Base-by-base conservation (phyloP, 1,140 invertebrate species). In the Lethocerus indicus region DNA sequence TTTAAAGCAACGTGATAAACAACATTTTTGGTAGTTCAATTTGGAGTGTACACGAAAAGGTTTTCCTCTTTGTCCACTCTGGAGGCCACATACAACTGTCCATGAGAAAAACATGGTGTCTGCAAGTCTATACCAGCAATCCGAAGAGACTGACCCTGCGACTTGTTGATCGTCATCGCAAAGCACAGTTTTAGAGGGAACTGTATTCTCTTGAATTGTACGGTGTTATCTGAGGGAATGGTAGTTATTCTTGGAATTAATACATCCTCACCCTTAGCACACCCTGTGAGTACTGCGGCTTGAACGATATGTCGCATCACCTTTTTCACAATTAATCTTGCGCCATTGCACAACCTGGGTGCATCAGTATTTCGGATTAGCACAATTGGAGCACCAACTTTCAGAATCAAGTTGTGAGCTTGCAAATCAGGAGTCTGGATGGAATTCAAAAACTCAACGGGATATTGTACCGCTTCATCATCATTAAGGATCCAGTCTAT, bases 101-200 rank as follows among this genome's bases (percentile, higher is more conserved):
- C 62, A 41, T 62, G 63, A 18, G 55, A 54, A 44, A 65, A 66
- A 39, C 52, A 49, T 27, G 52, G 35, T 35, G 16, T 24, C 32
- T 23, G 27, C 9, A 65, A 55, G 44, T 51, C 23, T 13, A 64
- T 32, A 14, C 41, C n/a, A n/a, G n/a, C n/a, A n/a, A n/a, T n/a
- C n/a, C n/a, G n/a, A n/a, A 51, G 47, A 18, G 35, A 59, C 58
- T 73, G 69, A 13, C 72, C 69, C 60, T 76, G 72, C 4, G 67
- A 54, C 60, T 74, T 74, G 57, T 74, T 74, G 3, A 75, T 69
- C 0, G 70, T 69, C 60, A 73, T 54, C 7, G 63, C 62, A 56
- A 64, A 70, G 18, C 55, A 47, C 1, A 62, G 52, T 41, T 58
- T 47, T 1, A 71, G 25, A 18, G 66, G 62, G 57, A 71, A 69